Base-by-base conservation (phyloP, 2,888 invertebrate species). In the Pardosa pseudoannulata region DNA sequence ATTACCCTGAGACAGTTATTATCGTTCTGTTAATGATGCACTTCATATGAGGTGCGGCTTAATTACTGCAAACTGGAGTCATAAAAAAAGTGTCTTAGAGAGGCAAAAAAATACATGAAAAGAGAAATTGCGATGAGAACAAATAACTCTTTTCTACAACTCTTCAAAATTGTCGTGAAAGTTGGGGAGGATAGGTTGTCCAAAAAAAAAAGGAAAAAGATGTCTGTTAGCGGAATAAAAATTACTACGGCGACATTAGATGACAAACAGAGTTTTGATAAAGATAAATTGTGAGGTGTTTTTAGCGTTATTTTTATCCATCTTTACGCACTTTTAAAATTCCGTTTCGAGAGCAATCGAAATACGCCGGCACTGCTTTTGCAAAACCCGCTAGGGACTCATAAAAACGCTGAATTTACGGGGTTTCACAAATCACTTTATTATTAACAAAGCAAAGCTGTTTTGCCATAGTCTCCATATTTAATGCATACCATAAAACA, bases 1-100 rank as follows among this genome's bases (percentile, higher is more conserved):
- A 87, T 87, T 87, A 80, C 62, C 70, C 50, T 23, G 67, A 80
- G 87, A 80, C 80, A 75, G 86, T 79, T 86, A 86, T 80, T 87
- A 75, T 80, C 87, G 80, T 41, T 39, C 46, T 29, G 65, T 87
- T 87, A 87, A 87, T 87, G 87, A 76, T 50, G 70, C 74, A 72
- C 87, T 86, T 80, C 76, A 72, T 80, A 70, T 76, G 80, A 87
- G 87, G 72, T 70, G 76, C 74, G 68, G 79, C 79, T 86, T 86
- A 86, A 86, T 86, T 86, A 86, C 86, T 62, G 64, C 70, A 65
- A 79, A 86, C 78, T 79, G 31, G 41, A 75, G 41, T 74, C 73
- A 70, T 79, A 79, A 78, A 86, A 79, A 71, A 68, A 64, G 41
- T 68, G 9, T 67, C 41, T 64, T 23, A 56, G 31, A 72, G 64